Conservation (phyloP, 2,888 invertebrate genomes). For the Drosophila villosipedis region DNA sequence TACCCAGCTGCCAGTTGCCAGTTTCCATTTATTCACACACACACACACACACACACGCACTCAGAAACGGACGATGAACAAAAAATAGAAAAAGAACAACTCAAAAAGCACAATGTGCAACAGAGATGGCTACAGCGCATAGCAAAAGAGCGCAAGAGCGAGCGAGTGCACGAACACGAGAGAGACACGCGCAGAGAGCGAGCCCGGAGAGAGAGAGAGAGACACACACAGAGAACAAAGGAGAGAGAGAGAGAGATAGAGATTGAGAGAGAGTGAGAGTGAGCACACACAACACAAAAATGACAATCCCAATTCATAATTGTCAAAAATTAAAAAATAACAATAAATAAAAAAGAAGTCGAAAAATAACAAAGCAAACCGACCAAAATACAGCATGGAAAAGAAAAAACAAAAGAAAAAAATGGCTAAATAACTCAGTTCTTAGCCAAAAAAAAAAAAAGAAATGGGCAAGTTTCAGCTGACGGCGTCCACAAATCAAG, state of each 20-base stretch:
- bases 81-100: constrained; percentile 7
- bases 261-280: constrained; percentile 5
- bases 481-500: constrained; percentile 54
- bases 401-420: neutral
- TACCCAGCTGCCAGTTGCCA: constrained; percentile 53
- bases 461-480: constrained; percentile 30
- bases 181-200: constrained; percentile 57
- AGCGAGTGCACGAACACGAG: constrained; percentile 30
- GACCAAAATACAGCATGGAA: neutral
- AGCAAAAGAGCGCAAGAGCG: constrained; percentile 20
- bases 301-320: constrained; percentile 73
- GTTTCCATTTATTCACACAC: constrained; percentile 33
- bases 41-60: neutral
- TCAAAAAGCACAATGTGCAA: constrained; percentile 35
- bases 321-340: constrained; percentile 44
- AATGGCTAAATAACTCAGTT: constrained; percentile 33
- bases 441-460: constrained; percentile 11
- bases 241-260: constrained; percentile 17
- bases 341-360: constrained; percentile 4
- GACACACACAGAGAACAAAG: neutral
- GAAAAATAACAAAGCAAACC: neutral
- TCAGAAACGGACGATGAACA: constrained; percentile 8
- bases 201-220: constrained; percentile 9
- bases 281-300: constrained; percentile 33
- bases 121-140: constrained; percentile 49